phyloP scores from a whole-genome alignment of 2,113 vertebrate species.

The Spea bombifrons region DNA sequence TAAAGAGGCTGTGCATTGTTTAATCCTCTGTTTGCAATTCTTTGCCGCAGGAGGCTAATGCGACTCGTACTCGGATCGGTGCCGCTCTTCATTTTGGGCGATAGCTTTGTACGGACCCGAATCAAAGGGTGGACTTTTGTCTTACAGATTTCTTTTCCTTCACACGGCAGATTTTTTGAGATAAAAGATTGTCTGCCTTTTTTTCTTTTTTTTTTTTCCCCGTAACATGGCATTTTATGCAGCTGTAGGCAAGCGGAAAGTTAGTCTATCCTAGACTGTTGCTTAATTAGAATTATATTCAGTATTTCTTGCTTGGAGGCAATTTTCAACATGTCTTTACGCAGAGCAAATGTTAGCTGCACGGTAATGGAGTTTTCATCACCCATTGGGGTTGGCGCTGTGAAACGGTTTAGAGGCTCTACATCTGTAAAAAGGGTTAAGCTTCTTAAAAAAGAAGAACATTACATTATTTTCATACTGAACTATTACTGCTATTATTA shows the following conservation, averaged over 20 bases:
- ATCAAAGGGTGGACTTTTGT: neutral
- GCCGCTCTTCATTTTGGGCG: constrained; percentile 4
- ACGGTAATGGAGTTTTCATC: constrained; percentile 3
- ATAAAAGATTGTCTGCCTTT: neutral
- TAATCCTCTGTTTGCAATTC: constrained; percentile 21
- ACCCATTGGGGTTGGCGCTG: neutral
- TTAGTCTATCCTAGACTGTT: neutral
- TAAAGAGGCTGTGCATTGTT: constrained; percentile 15
- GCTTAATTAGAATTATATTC: constrained; percentile 29
- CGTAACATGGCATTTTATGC: constrained; percentile 4
- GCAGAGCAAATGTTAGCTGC: neutral
- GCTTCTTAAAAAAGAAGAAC: too few relatives aligned
- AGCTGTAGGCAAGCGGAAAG: neutral
- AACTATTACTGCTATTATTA: too few relatives aligned
- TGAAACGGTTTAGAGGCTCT: neutral
- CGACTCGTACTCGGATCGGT: neutral
- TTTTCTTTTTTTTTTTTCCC: too few relatives aligned
- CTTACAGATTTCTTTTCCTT: constrained; percentile 11
- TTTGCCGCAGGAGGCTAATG: constrained; percentile 15
- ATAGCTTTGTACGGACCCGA: neutral
- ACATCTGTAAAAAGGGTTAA: neutral
- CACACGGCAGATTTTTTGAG: neutral
- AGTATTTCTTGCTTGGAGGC: constrained; percentile 12
- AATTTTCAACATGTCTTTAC: constrained; percentile 6
- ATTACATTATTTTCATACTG: too few relatives aligned